phyloP scores from a whole-genome alignment of 2,113 vertebrate species.

The Colinus virginianus region DNA sequence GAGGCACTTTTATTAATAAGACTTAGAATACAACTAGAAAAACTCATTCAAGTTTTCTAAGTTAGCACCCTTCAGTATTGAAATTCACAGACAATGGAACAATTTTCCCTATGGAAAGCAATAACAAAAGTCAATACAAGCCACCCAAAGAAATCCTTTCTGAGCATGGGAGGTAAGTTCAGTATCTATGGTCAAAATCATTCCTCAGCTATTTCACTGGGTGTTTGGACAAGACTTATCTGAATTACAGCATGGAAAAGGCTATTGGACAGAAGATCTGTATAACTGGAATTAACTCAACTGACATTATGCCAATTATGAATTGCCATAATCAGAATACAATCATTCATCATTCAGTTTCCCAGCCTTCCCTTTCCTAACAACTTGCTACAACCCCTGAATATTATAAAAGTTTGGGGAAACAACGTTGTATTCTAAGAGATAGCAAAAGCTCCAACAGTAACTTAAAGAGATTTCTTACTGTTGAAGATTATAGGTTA shows the following conservation, averaged over 20 bases:
- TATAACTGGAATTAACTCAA: not conserved
- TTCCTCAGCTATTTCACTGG: not conserved
- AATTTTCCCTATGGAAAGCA: not conserved
- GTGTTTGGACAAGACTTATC: not conserved
- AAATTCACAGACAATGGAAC: not conserved
- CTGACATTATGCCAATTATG: too few species aligned
- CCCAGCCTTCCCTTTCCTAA: not conserved
- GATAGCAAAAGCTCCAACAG: not conserved
- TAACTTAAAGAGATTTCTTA: not conserved
- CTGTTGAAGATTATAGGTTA: not conserved
- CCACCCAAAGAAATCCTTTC: not conserved
- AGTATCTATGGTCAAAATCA: not conserved
- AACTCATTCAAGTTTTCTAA: not conserved
- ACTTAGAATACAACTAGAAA: not conserved
- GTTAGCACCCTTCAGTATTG: not conserved
- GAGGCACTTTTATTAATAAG: not conserved
- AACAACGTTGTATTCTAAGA: not conserved
- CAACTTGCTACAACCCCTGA: not conserved
- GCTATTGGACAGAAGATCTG: not conserved
- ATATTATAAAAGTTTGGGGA: not conserved
- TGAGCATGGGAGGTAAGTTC: not conserved
- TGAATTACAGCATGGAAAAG: not conserved
- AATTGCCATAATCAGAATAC: not conserved
- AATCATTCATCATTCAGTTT: not conserved
- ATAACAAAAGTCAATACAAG: not conserved